Base-by-base conservation (phyloP, 2,797 vertebrate genomes). In the Apogon talboti region DNA sequence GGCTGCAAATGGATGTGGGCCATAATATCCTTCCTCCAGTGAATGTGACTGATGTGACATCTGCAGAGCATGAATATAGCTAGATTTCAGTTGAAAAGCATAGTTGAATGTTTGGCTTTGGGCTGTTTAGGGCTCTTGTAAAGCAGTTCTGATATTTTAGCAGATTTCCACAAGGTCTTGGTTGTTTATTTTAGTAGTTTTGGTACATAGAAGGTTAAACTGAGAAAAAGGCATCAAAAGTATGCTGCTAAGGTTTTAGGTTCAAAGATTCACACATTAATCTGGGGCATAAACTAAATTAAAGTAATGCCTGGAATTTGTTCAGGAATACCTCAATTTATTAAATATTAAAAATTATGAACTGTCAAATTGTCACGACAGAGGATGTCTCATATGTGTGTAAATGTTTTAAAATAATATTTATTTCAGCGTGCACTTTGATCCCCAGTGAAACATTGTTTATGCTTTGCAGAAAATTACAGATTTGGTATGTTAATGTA, bases 61-160 rank as follows among this genome's bases (percentile, higher is more conserved):
- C 87, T 91, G 90, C 80, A 65, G 69, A 58, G 60, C 47, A 66
- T 92, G 91, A 93, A 93, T 92, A 61, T 79, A 82, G 74, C 56
- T 71, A 82, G 81, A 91, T 91, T 91, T 70, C 37, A 70, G 49
- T 42, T 88, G 83, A 91, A 91, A 88, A 70, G 82, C 72, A 2
- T 54, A 53, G 58, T 69, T 83, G 78, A 77, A 61, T 83, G 77
- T 77, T 58, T 80, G 72, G 67, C 75, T 87, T 78, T 89, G 78
- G 64, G 76, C 78, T 73, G 71, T 83, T 85, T 58, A 76, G 63
- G 51, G 62, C 64, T 71, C 79, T 89, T 90, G 87, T 91, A 24
- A 24, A 24, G 21, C 21, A 24, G 5, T 24, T 24, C 21, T 24
- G 21, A 24, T 24, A 5, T 5, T 24, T 24, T 24, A 24, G 21